Evolutionary conservation across 2,888 invertebrate species (phyloP), one percentile per base, ranked within the genome.

Genomic region (Eupithecia dodoneata): DNA sequence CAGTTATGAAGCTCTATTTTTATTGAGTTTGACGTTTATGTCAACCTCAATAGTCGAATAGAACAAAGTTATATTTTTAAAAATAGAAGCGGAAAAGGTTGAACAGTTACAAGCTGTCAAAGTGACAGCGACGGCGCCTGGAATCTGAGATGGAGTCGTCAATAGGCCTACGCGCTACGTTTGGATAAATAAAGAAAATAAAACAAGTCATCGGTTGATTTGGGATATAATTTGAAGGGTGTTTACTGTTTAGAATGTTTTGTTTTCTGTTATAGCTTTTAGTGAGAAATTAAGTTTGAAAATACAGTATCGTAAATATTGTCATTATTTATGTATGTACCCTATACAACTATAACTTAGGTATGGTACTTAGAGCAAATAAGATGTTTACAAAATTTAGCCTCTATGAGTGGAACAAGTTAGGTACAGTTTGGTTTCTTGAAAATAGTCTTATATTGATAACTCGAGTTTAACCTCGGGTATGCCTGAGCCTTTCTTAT

Each of bases 51-150:
- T 73, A 12, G 63, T 30, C 3, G 80, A 80, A 80, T 83, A 87
- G 88, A 88, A 91, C 87, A 87, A 90, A 89, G 85, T 87, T 87
- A 89, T 88, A 86, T 85, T 87, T 88, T 86, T 87, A 87, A 87
- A 87, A 83, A 83, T 81, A 84, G 87, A 87, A 86, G 47, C 47
- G 44, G 15, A 87, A 84, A 86, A 87, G 84, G 79, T 83, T 82
- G 81, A 86, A 87, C 86, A 83, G 89, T 88, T 90, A 85, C 85
- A 86, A 88, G 89, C 92, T 92, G 93, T 93, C 93, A 92, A 86
- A 88, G 82, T 91, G 93, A 91, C 92, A 91, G 90, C 90, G 85
- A 82, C 87, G 92, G 91, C 93, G 91, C 92, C 92, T 90, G 90
- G 86, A 88, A 89, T 84, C 83, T 83, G 90, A 89, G 85, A 84